Percentiles rank a stretch among this genome's conserved stretches.
Conservation (phyloP, 64 coral and sea anemone species). For the Dendrophyllia cribrosa region DNA sequence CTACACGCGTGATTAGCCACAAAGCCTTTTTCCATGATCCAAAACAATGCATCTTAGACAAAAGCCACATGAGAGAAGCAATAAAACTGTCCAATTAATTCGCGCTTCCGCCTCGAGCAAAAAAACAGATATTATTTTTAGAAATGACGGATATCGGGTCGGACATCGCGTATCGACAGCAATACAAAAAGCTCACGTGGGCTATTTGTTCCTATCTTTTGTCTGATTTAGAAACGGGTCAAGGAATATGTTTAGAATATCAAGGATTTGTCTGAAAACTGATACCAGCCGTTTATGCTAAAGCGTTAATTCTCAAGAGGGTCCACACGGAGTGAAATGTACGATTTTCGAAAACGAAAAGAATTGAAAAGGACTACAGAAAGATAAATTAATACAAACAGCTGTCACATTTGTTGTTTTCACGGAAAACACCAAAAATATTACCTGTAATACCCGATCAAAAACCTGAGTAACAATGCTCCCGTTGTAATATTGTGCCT, state of each 20-base stretch:
- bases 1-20: no score
- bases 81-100: not conserved
- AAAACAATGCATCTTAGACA: not conserved
- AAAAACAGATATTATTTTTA: not conserved
- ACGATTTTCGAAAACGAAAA: conserved; percentile 3
- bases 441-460: not conserved
- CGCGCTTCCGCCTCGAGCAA: not conserved
- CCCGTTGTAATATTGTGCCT: conserved; percentile 4
- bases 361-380: not conserved
- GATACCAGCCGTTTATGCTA: not conserved
- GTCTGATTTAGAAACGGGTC: not conserved
- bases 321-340: conserved; percentile 2
- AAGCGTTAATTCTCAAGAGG: not conserved
- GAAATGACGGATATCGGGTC: not conserved
- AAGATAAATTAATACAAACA: not conserved
- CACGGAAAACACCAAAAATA: not conserved
- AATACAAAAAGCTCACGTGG: not conserved
- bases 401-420: not conserved
- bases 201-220: not conserved
- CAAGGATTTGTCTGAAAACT: not conserved
- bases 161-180: not conserved
- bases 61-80: not conserved
- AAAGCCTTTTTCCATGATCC: no score
- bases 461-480: no score
- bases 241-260: conserved; percentile 1